Conservation (phyloP, 2,797 vertebrate genomes). For the Neosalanx taihuensis region DNA sequence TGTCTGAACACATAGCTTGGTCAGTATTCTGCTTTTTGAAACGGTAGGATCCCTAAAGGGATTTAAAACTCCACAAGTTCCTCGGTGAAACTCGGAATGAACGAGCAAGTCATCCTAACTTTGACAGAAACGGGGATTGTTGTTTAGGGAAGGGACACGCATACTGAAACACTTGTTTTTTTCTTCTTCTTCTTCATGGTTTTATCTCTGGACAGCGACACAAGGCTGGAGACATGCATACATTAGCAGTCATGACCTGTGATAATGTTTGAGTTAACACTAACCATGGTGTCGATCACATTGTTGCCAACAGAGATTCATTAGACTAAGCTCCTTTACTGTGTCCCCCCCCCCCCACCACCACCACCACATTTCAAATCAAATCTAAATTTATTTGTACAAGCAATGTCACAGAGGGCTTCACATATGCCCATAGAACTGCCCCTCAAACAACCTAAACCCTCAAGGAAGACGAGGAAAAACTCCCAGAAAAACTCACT, state of each 20-base stretch:
- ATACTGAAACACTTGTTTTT: background rate
- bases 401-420: no score
- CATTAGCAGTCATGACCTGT: conserved; percentile 19
- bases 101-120: background rate
- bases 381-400: no score
- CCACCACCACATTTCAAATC: background rate
- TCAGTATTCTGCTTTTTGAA: no score
- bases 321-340: conserved; percentile 26
- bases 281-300: conserved; percentile 12
- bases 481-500: no score
- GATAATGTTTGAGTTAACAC: conserved; percentile 1
- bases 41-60: no score
- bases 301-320: conserved; percentile 36
- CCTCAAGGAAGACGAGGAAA: no score
- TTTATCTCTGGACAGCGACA: conserved; percentile 8
- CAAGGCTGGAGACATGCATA: conserved; percentile 17
- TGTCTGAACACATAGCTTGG: no score
- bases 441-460: no score
- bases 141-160: background rate
- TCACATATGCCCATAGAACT: no score
- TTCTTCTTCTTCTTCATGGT: background rate
- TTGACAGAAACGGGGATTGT: background rate
- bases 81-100: no score
- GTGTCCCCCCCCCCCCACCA: conserved; percentile 4
- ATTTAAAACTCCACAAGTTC: no score